Base-by-base conservation (phyloP, 1,140 invertebrate genomes). In the Dysdera silvatica region DNA sequence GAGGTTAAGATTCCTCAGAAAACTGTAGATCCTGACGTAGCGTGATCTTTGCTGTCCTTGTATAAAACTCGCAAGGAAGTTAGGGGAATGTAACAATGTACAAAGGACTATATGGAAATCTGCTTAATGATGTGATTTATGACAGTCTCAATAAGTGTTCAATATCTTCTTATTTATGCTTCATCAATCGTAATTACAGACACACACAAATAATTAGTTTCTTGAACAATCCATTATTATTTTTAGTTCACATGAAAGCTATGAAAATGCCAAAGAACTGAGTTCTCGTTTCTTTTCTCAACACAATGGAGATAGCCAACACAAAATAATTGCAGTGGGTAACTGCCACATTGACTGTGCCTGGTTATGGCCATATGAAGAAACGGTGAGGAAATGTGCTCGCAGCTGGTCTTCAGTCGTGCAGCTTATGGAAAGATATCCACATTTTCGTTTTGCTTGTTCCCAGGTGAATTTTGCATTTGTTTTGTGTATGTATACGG, bases 281-380 rank as follows among this genome's bases (percentile, higher is more conserved):
- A 73, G 73, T 10, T 61, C 71, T 26, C 66, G 63, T 31, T 81
- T 80, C 69, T 80, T 82, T 57, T 60, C 68, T 14, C 72, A 80
- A 62, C 72, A 66, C 32, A 80, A 80, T 73, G 80, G 80, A n/a
- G 72, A 72, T 12, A 74, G 71, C 49, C 77, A 77, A 20, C 78
- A 80, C 68, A 74, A 67, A 5, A 65, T 81, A 16, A 69, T 78
- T 69, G 78, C 81, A 5, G 75, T 82, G 67, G 81, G 81, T n/a
- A 77, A 82, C 70, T 79, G 79, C 62, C 81, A 82, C 68, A 82
- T 82, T 67, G 81, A 82, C 66, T 75, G 79, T 52, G 81, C 80
- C 2, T 82, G 81, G 81, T 68, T 82, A 28, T 82, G 81, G 81
- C 76, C 79, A 0, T 82, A 80, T 72, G 77, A 74, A 57, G 81